Evolutionary conservation across 2,797 vertebrate species (phyloP), one percentile per base, ranked within the genome.

Genomic region (Odontamblyopus lacepedii): DNA sequence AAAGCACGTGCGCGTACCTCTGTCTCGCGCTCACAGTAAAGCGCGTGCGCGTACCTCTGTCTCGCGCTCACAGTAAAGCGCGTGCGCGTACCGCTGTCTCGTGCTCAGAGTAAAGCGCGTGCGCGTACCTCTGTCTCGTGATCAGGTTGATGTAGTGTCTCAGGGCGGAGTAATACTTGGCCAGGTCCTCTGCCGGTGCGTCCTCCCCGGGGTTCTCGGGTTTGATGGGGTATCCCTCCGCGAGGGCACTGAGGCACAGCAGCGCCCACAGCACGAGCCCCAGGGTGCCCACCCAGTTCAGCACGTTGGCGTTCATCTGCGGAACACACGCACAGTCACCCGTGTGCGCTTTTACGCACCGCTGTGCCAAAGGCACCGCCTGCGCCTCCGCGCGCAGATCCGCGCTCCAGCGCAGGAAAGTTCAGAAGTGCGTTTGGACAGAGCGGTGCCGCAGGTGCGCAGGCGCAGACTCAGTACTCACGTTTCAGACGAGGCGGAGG

Each of bases 61-160:
- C 23, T 23, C 23, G 23, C 23, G 23, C 23, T 23, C 23, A 23
- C 23, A 12, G 62, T 91, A 5, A 32, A 30, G 29, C 29, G 29
- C 32, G 32, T 5, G 41, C 13, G 41, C 23, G 23, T 23, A 23
- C 98, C 98, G 97, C 94, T 98, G 97, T 92, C 98, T 92, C 84
- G 97, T 99, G 92, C 99, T 98, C 80, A 99, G 97, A 23, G 23
- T 23, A 23, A 23, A 23, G 38, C 1, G 57, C 12, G 23, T 23
- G 23, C 23, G 23, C 23, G 23, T 23, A 23, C 98, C 98, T 97
- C 94, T 98, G 97, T 92, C 98, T 92, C 84, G 97, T 99, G 92
- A 99, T 98, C 80, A 99, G 97, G 89, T 99, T 99, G 92, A 99
- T 98, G 91, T 99, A 99, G 91, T 99, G 97, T 91, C 97, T 95